Base-by-base conservation (phyloP, 2,797 vertebrate species). In the Apogon talboti region DNA sequence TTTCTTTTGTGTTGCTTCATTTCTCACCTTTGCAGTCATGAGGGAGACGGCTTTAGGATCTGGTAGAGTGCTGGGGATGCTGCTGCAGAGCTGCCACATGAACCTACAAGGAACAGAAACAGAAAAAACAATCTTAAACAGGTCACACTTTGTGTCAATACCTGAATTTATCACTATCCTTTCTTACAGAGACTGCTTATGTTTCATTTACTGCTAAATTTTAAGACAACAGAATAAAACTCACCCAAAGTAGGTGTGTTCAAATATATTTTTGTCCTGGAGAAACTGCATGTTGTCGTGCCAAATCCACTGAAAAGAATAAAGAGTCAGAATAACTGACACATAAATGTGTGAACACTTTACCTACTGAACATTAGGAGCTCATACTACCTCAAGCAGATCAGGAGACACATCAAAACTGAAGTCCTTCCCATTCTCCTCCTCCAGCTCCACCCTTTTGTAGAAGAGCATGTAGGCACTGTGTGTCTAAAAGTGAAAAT, bases 221-320 rank as follows among this genome's bases (percentile, higher is more conserved):
- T 45, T 18, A 11, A 48, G 38, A 13, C 7, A 0, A 51, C 2
- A 38, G 37, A 12, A 15, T 3, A 0, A 57, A 14, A 91, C 96
- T 92, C 82, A 99, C 98, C 98, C 97, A 86, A 99, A 99, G 91
- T 99, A 99, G 0, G 98, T 99, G 91, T 99, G 98, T 53, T 99
- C 98, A 90, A 99, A 99, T 83, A 99, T 99, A 78, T 99, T 99
- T 92, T 99, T 99, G 87, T 99, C 98, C 93, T 99, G 98, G 78
- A 99, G 96, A 83, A 99, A 99, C 93, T 99, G 98, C 98, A 99
- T 99, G 87, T 99, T 99, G 93, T 99, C 98, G 75, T 99, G 98
- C 98, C 98, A 99, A 82, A 99, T 99, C 97, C 98, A 99, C 98
- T 99, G 87, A 63, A 87, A 76, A 35, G 73, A 79, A 88, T n/a